Percentiles rank a stretch among this genome's conserved stretches.
These are phyloP conservation scores for Mus musculus DNA, from an alignment of 2,113 vertebrate genomes.

Conservation along the genomic window GRCm39 chr5:42638001-42638500, in stretches of 20 bases:
- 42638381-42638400: background rate
- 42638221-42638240: background rate
- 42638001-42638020: fast-evolving
- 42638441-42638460: background rate
- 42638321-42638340: background rate
- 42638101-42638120: background rate
- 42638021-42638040: background rate
- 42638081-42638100: background rate
- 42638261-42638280: too few relatives aligned
- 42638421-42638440: background rate
- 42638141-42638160: background rate
- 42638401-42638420: background rate
- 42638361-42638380: background rate
- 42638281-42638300: background rate
- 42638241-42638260: background rate
- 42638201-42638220: background rate
- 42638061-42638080: background rate
- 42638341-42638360: background rate
- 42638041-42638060: background rate
- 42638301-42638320: background rate
- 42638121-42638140: background rate
- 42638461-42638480: background rate
- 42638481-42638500: background rate
- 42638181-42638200: background rate
- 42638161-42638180: background rate